A percentile compares a stretch with the other conserved stretches of the same genome.
Evolutionary conservation across 2,888 invertebrate genomes (phyloP).

Genomic region (Halocaridina rubra): DNA sequence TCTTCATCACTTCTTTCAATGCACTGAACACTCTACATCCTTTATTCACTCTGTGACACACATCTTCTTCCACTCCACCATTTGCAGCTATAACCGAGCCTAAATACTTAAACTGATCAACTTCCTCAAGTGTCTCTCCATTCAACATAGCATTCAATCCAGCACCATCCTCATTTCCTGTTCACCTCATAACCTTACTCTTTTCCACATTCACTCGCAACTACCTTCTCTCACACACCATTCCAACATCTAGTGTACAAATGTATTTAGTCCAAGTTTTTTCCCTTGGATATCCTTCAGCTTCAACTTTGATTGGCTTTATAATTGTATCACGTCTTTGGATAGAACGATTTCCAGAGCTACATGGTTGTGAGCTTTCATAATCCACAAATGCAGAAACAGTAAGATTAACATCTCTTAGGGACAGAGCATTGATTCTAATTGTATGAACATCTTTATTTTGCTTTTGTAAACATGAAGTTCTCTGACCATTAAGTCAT

Average conservation of each 20-base stretch:
- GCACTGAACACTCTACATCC: too few species aligned
- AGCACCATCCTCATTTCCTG: too few species aligned
- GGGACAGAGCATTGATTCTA: not conserved
- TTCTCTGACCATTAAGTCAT: conserved; percentile 1
- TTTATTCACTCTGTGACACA: too few species aligned
- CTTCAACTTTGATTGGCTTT: conserved; percentile 49
- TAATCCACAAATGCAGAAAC: conserved; percentile 37
- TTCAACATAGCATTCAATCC: too few species aligned
- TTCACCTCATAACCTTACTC: too few species aligned
- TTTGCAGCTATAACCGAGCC: too few species aligned
- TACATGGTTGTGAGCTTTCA: not conserved
- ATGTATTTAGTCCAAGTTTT: conserved; percentile 60
- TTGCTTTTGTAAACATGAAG: conserved; percentile 9
- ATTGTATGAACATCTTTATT: conserved; percentile 34
- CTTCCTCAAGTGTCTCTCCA: too few species aligned
- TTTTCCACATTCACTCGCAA: too few species aligned
- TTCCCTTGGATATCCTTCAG: conserved; percentile 58
- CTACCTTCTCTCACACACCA: too few species aligned
- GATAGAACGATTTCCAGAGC: not conserved
- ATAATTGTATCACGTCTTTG: conserved; percentile 39
- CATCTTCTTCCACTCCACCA: too few species aligned
- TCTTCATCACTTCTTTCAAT: too few species aligned
- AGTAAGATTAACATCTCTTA: conserved; percentile 35
- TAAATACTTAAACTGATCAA: too few species aligned
- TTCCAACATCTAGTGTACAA: conserved; percentile 71